Base-by-base conservation (phyloP, 1,140 invertebrate species). In the Drosophila sp. region DNA sequence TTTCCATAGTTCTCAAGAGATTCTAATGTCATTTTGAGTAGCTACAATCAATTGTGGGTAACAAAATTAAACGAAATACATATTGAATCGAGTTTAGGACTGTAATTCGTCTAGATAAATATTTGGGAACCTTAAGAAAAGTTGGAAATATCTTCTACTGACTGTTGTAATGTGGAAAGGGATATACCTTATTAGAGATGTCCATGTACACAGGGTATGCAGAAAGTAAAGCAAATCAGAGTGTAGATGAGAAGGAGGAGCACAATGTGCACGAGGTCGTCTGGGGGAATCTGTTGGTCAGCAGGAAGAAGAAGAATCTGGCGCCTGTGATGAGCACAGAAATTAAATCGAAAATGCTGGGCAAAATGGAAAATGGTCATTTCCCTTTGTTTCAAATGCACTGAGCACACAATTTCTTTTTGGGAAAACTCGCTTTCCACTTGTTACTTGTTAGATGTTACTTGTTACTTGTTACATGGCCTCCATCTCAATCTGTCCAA, bases 261-360 rank as follows among this genome's bases (percentile, higher is more conserved):
- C 32, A 11, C 25, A 32, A 16, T n/a, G 25, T 29, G n/a, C 27
- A 14, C 13, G 48, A 50, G 61, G 48, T 64, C 72, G 61, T 71
- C 70, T 66, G 53, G 58, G 81, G 78, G 74, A 71, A 81, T 29
- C 38, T 16, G 65, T 59, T 77, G 81, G 78, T 78, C 74, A 82
- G 77, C 38, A 36, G 34, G 34, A 36, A 9, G 1, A 21, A 21
- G n/a, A n/a, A n/a, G n/a, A n/a, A 84, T 77, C 76, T 80, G 29
- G 36, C 32, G 70, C 50, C 76, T 57, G 80, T 84, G 80, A 84
- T 80, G 81, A 84, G 77, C 77, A 80, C 66, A 77, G 69, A 87
- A 78, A 87, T 82, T 87, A 81, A 87, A 86, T 86, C 81, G 82
- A 87, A 86, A 86, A 86, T 86, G 78, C 75, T 81, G 75, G 70